A percentile compares a stretch with the other conserved stretches of the same genome.
Evolutionary conservation across 2,797 vertebrate species (phyloP).

Genomic region (Sarcoramphus papa): DNA sequence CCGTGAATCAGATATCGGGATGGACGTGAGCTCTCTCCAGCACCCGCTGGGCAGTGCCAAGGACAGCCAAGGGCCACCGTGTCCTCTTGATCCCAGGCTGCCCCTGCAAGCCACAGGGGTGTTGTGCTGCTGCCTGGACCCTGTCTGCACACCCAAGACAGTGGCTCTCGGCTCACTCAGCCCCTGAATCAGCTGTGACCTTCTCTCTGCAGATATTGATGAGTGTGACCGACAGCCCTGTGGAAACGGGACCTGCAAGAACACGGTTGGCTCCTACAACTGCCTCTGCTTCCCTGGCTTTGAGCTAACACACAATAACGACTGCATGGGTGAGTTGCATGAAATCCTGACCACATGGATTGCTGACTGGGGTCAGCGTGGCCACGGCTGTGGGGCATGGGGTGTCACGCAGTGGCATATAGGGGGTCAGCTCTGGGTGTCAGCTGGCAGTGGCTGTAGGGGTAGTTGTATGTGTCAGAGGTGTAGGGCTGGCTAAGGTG

Average conservation of each 20-base stretch:
- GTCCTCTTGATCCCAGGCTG: background rate
- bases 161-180: background rate
- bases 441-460: background rate
- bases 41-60: background rate
- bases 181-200: background rate
- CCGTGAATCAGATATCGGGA: background rate
- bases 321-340: constrained; percentile 85
- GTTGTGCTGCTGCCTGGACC: background rate
- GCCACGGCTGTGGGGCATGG: fast-evolving
- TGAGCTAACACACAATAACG: constrained; percentile 86
- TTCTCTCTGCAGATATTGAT: constrained; percentile 80
- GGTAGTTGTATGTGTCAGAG: background rate
- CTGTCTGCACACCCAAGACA: background rate
- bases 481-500: background rate
- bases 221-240: constrained; percentile 91
- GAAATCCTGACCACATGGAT: fast-evolving
- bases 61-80: background rate
- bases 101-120: background rate
- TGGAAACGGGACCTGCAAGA: constrained; percentile 92
- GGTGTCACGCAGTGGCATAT: background rate
- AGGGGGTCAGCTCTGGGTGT: background rate
- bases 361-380: fast-evolving
- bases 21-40: background rate
- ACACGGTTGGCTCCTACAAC: constrained; percentile 92
- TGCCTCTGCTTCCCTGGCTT: constrained; percentile 94